Base-by-base conservation (phyloP, 2,113 vertebrate genomes). In the Ptychochromis oligacanthus region DNA sequence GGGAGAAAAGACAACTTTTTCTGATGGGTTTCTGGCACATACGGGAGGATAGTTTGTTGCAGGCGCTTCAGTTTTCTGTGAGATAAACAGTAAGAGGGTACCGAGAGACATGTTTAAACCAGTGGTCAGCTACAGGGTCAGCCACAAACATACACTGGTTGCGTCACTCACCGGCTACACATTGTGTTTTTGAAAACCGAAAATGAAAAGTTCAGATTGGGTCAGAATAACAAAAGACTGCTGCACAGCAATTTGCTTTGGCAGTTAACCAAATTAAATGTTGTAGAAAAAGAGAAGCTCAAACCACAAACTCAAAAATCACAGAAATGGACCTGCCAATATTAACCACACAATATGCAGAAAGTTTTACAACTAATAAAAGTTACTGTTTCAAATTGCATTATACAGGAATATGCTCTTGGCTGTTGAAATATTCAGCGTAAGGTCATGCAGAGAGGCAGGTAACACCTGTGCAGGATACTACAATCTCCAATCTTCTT, bases 11-110 rank as follows among this genome's bases (percentile, higher is more conserved):
- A 49, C 7, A 82, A 85, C 54, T 82, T 83, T 70, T 38, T 14
- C 10, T 75, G 55, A 72, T 43, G 6, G 24, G 24, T 60, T 54
- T 61, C 54, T 55, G 65, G 31, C 14, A 52, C 24, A 10, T 13
- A 67, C 38, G 52, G 52, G 15, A 31, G 26, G 43, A 52, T 28
- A 20, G 52, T 81, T 86, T 81, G 54, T n/a, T 82, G 40, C 61
- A 31, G 26, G 20, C 28, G 5, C 20, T 60, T 75, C 59, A 40
- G 36, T 59, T 75, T 81, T 81, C 22, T 15, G 52, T 26, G 38
- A 85, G 54, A 57, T 17, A 61, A 81, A 87, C 31, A 75, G 4
- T 9, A 8, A n/a, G 36, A 56, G 7, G 43, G 18, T 9, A 60
- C 20, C 14, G 10, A 7, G 67, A 62, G 57, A 67, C 14, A 7